Evolutionary conservation across 1,140 invertebrate genomes (phyloP).

Genomic region (Pomacea maculata): DNA sequence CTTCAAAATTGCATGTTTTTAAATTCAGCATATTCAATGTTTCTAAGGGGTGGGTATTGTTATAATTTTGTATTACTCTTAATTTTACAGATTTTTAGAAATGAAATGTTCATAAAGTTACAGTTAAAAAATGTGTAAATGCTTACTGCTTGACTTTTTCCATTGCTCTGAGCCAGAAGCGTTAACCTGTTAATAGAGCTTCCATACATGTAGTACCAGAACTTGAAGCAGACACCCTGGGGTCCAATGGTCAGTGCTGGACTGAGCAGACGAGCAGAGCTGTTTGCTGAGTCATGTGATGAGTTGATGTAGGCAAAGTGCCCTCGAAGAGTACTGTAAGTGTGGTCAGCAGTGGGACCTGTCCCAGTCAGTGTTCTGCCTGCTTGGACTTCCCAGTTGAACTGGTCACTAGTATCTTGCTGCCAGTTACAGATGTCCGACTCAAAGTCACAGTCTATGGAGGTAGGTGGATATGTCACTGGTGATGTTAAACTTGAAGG

Average conservation of each 20-base stretch:
- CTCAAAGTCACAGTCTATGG: constrained; percentile 60
- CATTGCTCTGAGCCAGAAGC: no score
- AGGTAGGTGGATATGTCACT: constrained; percentile 44
- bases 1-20: no score
- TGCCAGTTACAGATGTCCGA: constrained; percentile 50
- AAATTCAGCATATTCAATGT: no score
- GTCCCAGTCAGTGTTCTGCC: constrained; percentile 48
- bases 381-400: constrained; percentile 53
- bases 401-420: constrained; percentile 47
- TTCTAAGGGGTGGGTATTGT: no score
- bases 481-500: constrained; percentile 28
- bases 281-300: constrained; percentile 66
- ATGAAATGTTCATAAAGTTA: no score
- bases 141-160: no score
- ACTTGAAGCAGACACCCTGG: constrained; percentile 67
- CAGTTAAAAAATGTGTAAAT: constrained; percentile 1
- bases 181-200: constrained; percentile 33
- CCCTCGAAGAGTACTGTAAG: constrained; percentile 33
- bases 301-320: constrained; percentile 53
- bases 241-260: constrained; percentile 41
- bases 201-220: constrained; percentile 82
- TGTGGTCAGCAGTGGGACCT: constrained; percentile 58
- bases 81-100: no score
- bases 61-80: no score
- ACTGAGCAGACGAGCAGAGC: constrained; percentile 76